Base-by-base conservation (phyloP, 2,888 invertebrate species). In the Matsumyia berberina region DNA sequence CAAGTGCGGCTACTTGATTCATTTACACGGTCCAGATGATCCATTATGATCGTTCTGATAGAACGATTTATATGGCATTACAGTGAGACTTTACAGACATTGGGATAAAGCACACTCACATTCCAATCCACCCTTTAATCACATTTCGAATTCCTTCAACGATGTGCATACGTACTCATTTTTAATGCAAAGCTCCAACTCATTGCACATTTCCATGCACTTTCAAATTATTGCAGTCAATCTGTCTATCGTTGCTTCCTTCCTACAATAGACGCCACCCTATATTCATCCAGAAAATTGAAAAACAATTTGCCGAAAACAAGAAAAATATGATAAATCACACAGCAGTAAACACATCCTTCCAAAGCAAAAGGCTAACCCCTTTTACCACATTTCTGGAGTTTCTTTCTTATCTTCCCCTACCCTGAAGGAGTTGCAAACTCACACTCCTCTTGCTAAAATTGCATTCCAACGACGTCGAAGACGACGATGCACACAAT, bases 401-500 rank as follows among this genome's bases (percentile, higher is more conserved):
- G 17, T 19, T 37, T 33, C 33, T 24, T 11, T 29, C n/a, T 29
- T 39, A 35, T 70, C 57, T 24, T 3, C 11, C 33, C 44, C 33
- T n/a, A 24, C 35, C 29, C 1, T 35, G 9, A 42, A 42, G 64
- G 12, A 44, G 39, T 37, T 12, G 8, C 17, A 39, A 49, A 74
- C 42, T 12, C 35, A 17, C 33, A 17, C 60, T 58, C 37, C 57
- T 19, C 64, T 70, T 42, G 37, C 51, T 79, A 69, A 79, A 79
- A 79, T 79, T 79, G 83, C 79, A 79, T 85, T 83, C 57, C 51
- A 57, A 60, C 67, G 46, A 62, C 44, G 37, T 12, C 60, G 58
- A 31, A 31, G 62, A 53, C 64, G 67, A 53, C 82, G 72, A 78
- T 79, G 83, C 83, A 83, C 62, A 81, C 78, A 81, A 83, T 73